Base-by-base conservation (phyloP, 2,797 vertebrate genomes). In the Myiothlypis coronata region DNA sequence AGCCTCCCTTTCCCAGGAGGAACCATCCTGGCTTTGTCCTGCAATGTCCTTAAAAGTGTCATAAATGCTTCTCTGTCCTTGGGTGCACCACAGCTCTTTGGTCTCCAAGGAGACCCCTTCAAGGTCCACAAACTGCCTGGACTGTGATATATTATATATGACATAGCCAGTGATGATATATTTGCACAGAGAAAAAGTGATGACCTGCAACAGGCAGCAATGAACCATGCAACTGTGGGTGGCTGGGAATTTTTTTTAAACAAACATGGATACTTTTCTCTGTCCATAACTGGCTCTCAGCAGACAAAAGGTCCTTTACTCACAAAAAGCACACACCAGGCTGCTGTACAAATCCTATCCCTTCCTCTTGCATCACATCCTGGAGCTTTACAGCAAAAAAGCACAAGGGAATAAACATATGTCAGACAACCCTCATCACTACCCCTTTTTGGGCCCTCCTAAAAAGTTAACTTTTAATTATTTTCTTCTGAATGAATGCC, bases 311-410 rank as follows among this genome's bases (percentile, higher is more conserved):
- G 28, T 59, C 30, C 21, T 77, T 80, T 20, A 39, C 39, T 71
- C 41, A 44, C 8, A 10, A 1, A 44, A 0, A 59, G 55, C 43
- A 39, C 23, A 41, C 39, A 64, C 11, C 0, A 6, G 61, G 50
- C 56, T 84, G 74, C 74, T 72, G 70, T 35, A 84, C 14, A 44
- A 82, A 87, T n/a, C 71, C 52, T 27, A 0, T 23, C 3, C 1
- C 15, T 76, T 68, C 67, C 55, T 84, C 44, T 57, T n/a, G 6
- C 47, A 41, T 50, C 52, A 28, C 2, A 35, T 44, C 43, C 47
- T 65, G 44, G n/a, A 74, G 39, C 17, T 67, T 69, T 44, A 52
- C 28, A 70, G 60, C 2, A 44, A 37, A 78, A 83, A 81, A 71
- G 24, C 15, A 30, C 11, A 50, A 57, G 52, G 65, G 26, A 3